Evolutionary conservation across 2,888 invertebrate species (phyloP), one percentile per base, ranked within the genome.

Genomic region (Pyrochroa serraticornis): DNA sequence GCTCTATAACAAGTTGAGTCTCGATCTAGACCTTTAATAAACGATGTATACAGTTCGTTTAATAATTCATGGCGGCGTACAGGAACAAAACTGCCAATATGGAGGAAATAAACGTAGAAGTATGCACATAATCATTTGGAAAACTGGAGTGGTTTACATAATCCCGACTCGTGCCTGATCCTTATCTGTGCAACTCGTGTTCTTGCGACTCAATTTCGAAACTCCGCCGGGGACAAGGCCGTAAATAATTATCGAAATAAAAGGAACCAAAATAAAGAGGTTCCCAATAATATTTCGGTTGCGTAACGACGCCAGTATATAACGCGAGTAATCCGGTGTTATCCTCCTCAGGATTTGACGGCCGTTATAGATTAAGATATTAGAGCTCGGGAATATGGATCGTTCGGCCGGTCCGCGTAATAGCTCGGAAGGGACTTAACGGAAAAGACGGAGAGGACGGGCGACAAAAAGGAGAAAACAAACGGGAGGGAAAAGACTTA

Each of bases 341-440:
- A 53, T 58, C 53, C 44, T 53, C 43, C 44, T 38, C 14, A 10
- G 53, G 44, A 53, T 58, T 58, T 58, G 53, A 58, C 58, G 53
- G 44, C 54, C 50, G 50, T 61, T 62, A 57, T 57, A 60, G 55
- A 64, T 59, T 59, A 57, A 59, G 61, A 59, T 62, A 58, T 64
- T 57, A 59, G 38, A 57, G 50, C 44, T 36, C 43, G 34, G 56
- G 69, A 69, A 66, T 67, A 70, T 68, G 62, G 67, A 69, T 68
- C 65, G 67, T 59, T 49, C 58, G 63, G 59, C 58, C 58, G 63
- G 62, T 63, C 67, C 58, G 59, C 58, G 63, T 68, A 69, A 69
- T 66, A 49, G 57, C 50, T 36, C 38, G 60, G 54, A 47, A 56
- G 62, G 57, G 62, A 61, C 43, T 56, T 42, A 46, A 39, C 12